Evolutionary conservation across 2,888 invertebrate species (phyloP).

Genomic region (Lamellibrachia columna): DNA sequence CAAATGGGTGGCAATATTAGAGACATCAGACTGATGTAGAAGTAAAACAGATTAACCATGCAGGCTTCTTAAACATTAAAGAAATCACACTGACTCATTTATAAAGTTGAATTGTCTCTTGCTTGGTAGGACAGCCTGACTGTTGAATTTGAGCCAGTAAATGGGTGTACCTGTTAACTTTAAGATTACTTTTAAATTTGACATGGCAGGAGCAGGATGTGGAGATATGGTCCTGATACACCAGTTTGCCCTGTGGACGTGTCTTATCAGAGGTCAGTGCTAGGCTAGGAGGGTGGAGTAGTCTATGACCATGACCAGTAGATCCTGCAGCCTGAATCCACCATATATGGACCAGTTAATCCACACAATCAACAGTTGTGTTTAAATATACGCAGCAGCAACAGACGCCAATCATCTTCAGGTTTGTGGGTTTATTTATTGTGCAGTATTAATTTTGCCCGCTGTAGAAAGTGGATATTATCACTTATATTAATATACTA

Average conservation of each 20-base stretch:
- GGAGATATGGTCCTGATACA: not conserved
- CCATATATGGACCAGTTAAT: not conserved
- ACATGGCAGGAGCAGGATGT: not conserved
- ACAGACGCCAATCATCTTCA: not conserved
- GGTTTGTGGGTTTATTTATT: not conserved
- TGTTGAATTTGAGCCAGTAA: not conserved
- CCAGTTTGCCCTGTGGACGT: not conserved
- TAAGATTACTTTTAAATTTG: not conserved
- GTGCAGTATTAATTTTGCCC: not conserved
- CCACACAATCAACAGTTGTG: not conserved
- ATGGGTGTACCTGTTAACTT: not conserved
- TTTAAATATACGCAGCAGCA: not conserved
- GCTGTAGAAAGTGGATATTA: not conserved
- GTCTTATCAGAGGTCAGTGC: not conserved
- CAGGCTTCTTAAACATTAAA: no score
- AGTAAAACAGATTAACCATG: not conserved
- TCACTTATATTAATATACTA: not conserved
- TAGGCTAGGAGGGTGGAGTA: not conserved
- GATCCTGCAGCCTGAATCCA: not conserved
- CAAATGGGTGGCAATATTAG: not conserved
- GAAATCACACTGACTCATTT: no score
- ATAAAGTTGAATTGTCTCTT: no score
- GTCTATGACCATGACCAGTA: not conserved
- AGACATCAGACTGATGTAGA: not conserved
- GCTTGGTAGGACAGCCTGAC: no score